Conservation (phyloP, 2,888 invertebrate species). For the Macaria liturata region DNA sequence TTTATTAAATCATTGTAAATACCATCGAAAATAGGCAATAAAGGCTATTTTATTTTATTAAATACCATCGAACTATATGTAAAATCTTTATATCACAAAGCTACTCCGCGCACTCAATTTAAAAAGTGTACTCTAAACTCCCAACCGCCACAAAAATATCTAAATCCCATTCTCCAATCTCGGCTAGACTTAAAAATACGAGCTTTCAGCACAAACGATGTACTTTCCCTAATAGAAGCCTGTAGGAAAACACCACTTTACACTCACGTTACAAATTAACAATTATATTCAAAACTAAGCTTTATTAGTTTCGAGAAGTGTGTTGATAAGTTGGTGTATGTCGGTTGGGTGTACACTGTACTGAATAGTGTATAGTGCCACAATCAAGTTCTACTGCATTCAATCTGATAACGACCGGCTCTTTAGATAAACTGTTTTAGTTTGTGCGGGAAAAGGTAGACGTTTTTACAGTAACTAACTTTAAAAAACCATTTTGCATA, state of each 20-base stretch:
- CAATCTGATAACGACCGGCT: conserved; percentile 11
- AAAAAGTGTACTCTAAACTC: too few relatives aligned
- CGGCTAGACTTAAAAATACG: conserved; percentile 18
- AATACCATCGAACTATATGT: too few relatives aligned
- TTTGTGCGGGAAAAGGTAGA: too few relatives aligned
- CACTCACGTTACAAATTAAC: neutral
- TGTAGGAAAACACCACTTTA: conserved; percentile 11
- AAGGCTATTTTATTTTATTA: too few relatives aligned
- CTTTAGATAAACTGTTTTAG: conserved; percentile 3
- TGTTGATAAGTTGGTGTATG: conserved; percentile 2
- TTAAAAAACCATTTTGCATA: too few relatives aligned
- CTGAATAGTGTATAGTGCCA: too few relatives aligned
- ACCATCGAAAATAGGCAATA: too few relatives aligned
- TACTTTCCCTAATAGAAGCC: conserved; percentile 32
- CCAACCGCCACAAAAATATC: conserved; percentile 3
- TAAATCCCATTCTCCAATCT: conserved; percentile 5
- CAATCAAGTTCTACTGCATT: conserved; percentile 17
- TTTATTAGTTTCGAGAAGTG: neutral
- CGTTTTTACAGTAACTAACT: neutral
- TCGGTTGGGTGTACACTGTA: neutral
- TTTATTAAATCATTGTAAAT: too few relatives aligned
- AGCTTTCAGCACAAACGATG: conserved; percentile 35
- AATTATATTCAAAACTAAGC: neutral
- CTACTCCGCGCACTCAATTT: too few relatives aligned
- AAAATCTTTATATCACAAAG: too few relatives aligned